A percentile compares a stretch with the other conserved stretches of the same genome.
phyloP scores from a whole-genome alignment of 2,797 vertebrate species.

The Parauchenoglanis ngamensis region DNA sequence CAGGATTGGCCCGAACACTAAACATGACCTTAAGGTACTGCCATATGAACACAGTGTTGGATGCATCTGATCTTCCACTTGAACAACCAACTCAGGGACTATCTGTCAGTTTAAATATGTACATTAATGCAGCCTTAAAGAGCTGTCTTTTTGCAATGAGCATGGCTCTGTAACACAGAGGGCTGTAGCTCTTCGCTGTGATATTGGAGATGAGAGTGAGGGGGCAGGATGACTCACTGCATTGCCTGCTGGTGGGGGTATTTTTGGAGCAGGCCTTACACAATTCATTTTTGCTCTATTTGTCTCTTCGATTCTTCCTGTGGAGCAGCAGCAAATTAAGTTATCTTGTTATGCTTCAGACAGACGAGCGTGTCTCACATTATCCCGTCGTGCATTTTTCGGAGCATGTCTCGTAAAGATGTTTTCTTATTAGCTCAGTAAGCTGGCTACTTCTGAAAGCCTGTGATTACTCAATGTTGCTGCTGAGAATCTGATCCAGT shows the following conservation, averaged over 20 bases:
- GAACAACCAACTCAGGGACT: conserved; percentile 20
- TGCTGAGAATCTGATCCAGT: conserved; percentile 28
- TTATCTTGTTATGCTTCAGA: conserved; percentile 28
- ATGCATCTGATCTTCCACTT: background rate
- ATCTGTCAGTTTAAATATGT: conserved; percentile 30
- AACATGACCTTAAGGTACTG: conserved; percentile 7
- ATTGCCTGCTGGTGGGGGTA: conserved; percentile 52
- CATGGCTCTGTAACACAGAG: conserved; percentile 34
- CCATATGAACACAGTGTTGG: conserved; percentile 23
- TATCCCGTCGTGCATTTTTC: background rate
- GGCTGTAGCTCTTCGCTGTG: conserved; percentile 38
- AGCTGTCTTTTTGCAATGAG: conserved; percentile 20
- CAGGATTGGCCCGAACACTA: background rate
- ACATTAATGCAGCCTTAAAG: conserved; percentile 32
- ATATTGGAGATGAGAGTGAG: conserved; percentile 53
- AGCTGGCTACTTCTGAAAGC: background rate
- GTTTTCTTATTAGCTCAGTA: background rate
- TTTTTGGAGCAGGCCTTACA: conserved; percentile 57
- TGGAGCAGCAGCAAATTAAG: conserved; percentile 39
- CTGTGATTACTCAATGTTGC: conserved; percentile 22
- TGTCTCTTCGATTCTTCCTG: conserved; percentile 29
- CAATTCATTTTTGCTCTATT: conserved; percentile 52
- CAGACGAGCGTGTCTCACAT: conserved; percentile 9
- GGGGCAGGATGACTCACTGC: conserved; percentile 57
- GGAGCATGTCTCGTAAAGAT: conserved; percentile 11